Evolutionary conservation across 2,888 invertebrate species (phyloP).

Genomic region (Leistus spinibarbis): DNA sequence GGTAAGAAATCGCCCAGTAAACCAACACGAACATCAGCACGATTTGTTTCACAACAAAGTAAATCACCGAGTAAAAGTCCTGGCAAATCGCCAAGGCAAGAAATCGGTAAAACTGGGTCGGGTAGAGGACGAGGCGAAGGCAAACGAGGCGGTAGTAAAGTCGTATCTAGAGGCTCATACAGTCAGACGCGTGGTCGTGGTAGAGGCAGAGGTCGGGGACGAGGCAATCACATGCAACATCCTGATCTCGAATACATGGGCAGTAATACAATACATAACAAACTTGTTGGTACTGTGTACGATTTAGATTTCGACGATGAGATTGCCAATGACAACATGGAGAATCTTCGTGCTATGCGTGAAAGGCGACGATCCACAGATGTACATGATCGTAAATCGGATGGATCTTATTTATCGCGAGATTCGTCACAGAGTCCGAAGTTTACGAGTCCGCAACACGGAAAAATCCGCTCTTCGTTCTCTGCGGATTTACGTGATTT

Average conservation of each 20-base stretch:
- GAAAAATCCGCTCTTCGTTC: slow-evolving; percentile 50
- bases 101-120: slow-evolving; percentile 60
- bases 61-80: slow-evolving; percentile 66
- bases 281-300: slow-evolving; percentile 85
- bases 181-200: slow-evolving; percentile 55
- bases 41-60: slow-evolving; percentile 66
- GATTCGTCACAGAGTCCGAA: slow-evolving; percentile 66
- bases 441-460: slow-evolving; percentile 61
- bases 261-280: slow-evolving; percentile 77
- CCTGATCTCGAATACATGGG: slow-evolving; percentile 56
- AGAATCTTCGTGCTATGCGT: slow-evolving; percentile 77
- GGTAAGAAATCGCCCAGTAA: slow-evolving; percentile 66
- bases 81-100: slow-evolving; percentile 61
- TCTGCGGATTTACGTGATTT: slow-evolving; percentile 59
- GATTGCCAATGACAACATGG: slow-evolving; percentile 72
- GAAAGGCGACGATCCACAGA: slow-evolving; percentile 80
- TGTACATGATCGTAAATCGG: slow-evolving; percentile 65
- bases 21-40: slow-evolving; percentile 65
- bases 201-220: slow-evolving; percentile 57
- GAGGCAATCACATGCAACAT: slow-evolving; percentile 47
- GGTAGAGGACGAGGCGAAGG: slow-evolving; percentile 59
- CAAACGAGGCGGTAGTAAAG: slow-evolving; percentile 42
- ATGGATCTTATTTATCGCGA: slow-evolving; percentile 59
- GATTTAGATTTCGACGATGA: slow-evolving; percentile 87
- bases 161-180: slow-evolving; percentile 36